Base-by-base conservation (phyloP, 2,888 invertebrate species). In the Laothoe populi region DNA sequence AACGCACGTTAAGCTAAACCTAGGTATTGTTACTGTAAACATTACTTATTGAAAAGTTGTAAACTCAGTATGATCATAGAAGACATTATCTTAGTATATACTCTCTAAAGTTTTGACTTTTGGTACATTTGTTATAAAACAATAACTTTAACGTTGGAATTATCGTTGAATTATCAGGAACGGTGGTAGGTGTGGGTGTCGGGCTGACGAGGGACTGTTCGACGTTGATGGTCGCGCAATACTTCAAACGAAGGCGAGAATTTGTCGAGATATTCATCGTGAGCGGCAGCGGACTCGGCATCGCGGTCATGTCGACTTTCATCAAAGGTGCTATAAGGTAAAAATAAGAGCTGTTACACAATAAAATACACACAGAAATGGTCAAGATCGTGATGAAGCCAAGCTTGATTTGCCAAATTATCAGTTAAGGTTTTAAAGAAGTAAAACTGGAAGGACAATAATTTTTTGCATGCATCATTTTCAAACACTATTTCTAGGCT, bases 161-260 rank as follows among this genome's bases (percentile, higher is more conserved):
- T n/a, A n/a, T n/a, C n/a, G n/a, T n/a, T n/a, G 21, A 26, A 46
- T 26, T 64, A 78, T 67, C 90, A 93, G 95, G 95, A 59, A 94
- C 95, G 60, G 95, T 95, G 63, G 94, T 95, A 49, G 97, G 97
- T 42, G 95, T 97, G 61, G 98, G 98, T 62, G 97, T 97, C 63
- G 97, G 97, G 44, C 94, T 98, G 83, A 97, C 97, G 5, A 90
- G 97, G 68, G 97, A 97, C 86, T 97, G 97, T 77, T 96, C 97
- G 23, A 97, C 97, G 46, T 90, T 98, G 74, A 97, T 98, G 97
- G 96, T 98, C 66, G 97, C 97, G 45, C 97, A 97, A 84, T 98
- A 98, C 90, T 98, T 98, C 94, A 97, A 97, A 83, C 88, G 96
- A 69, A 93, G 95, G 74, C 91, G 98, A 65, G 97, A 98, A 86